Percentiles rank a stretch among this genome's conserved stretches.
Evolutionary conservation across 2,113 vertebrate species (phyloP).

Genomic region (Silurus meridionalis): DNA sequence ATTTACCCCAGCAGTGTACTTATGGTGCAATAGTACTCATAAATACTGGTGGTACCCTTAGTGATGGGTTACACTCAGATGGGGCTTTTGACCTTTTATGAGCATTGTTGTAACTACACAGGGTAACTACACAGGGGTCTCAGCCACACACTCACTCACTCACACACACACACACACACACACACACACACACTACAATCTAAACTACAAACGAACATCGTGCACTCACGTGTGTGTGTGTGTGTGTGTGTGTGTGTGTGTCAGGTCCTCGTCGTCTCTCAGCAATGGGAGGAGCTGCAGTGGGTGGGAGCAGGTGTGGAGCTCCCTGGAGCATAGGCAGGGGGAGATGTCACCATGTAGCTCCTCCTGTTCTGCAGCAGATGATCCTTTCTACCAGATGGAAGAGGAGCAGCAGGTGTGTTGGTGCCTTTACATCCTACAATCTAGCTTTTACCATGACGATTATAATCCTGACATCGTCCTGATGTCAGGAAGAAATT

Average conservation of each 20-base stretch:
- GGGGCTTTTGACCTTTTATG: no score
- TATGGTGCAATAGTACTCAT: no score
- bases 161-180: neutral
- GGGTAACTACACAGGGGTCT: no score
- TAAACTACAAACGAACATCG: neutral
- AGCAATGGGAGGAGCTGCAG: conserved; percentile 55
- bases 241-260: neutral
- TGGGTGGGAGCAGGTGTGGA: conserved; percentile 30
- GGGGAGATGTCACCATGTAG: conserved; percentile 46
- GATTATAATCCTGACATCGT: conserved; percentile 25
- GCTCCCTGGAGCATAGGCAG: conserved; percentile 43
- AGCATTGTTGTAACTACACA: no score
- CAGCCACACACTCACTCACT: no score
- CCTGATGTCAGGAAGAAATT: neutral
- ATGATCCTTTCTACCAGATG: conserved; percentile 52
- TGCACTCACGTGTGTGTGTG: neutral
- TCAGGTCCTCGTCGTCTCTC: conserved; percentile 58
- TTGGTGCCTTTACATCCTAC: neutral
- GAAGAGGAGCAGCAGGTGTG: conserved; percentile 60
- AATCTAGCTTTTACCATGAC: conserved; percentile 38
- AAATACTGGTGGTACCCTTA: no score
- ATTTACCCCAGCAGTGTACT: no score
- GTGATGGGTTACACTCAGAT: no score
- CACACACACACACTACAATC: neutral
- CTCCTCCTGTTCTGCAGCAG: conserved; percentile 49